Evolutionary conservation across 2,797 vertebrate genomes (phyloP).

Genomic region (Hypotaenidia okinawae): DNA sequence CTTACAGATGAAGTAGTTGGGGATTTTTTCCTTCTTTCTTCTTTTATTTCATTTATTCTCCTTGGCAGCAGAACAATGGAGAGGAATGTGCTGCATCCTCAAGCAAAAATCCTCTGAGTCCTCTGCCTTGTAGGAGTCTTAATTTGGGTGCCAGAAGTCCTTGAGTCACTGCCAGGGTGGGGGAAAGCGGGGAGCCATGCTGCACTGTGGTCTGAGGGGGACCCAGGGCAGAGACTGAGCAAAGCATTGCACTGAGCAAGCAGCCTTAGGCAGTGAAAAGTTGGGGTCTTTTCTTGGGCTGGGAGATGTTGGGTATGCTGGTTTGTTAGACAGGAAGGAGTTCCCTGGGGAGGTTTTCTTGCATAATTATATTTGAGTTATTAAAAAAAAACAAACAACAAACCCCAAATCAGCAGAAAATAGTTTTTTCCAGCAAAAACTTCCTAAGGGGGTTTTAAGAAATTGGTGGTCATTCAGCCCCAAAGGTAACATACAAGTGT

Average conservation of each 20-base stretch:
- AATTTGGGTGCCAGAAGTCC: neutral
- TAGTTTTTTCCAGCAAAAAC: neutral
- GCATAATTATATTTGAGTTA: neutral
- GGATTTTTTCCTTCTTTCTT: neutral
- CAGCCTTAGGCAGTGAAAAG: neutral
- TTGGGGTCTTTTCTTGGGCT: neutral
- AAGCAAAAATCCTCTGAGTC: neutral
- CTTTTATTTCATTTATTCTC: neutral
- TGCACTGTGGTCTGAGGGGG: fast-evolving
- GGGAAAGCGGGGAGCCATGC: fast-evolving
- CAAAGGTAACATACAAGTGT: neutral
- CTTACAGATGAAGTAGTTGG: neutral
- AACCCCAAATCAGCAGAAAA: neutral
- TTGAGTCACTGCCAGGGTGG: neutral
- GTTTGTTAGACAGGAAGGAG: neutral
- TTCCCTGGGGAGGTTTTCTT: neutral
- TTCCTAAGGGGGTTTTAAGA: neutral
- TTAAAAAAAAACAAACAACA: neutral
- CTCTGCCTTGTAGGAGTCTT: neutral
- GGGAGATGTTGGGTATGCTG: neutral
- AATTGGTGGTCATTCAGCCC: neutral
- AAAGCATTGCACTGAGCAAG: neutral
- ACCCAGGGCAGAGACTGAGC: neutral
- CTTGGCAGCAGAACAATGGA: fast-evolving
- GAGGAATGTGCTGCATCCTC: neutral